phyloP scores from a whole-genome alignment of 2,888 invertebrate genomes.

The Galerucella calmariensis region DNA sequence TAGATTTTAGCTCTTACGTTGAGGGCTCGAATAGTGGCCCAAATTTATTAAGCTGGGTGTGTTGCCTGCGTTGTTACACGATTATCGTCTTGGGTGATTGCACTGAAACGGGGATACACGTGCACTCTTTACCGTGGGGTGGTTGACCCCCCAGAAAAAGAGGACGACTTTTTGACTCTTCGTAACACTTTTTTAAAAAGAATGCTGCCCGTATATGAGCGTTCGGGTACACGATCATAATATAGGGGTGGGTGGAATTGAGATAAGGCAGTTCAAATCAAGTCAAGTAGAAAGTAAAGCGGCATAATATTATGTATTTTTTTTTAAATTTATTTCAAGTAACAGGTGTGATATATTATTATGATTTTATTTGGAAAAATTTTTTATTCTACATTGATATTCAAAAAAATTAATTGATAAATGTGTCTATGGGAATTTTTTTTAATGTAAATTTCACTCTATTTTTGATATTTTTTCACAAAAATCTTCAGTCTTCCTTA shows the following conservation, averaged over 20 bases:
- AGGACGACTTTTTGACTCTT: conserved; percentile 65
- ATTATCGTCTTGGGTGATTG: conserved; percentile 51
- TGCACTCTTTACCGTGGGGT: conserved; percentile 67
- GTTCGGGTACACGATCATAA: conserved; percentile 33
- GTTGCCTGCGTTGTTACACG: conserved; percentile 50
- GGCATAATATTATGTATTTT: conserved; percentile 10
- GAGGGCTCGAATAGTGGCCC: conserved; percentile 65
- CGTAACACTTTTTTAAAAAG: conserved; percentile 47
- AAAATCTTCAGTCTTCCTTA: too few species aligned
- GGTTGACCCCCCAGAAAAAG: conserved; percentile 68
- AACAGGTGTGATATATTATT: conserved; percentile 15
- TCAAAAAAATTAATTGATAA: too few species aligned
- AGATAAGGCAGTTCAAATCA: conserved; percentile 40
- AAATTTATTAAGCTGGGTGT: conserved; percentile 60
- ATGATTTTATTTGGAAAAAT: not conserved
- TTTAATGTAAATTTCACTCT: too few species aligned
- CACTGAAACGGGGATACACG: conserved; percentile 66
- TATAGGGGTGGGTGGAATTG: conserved; percentile 52
- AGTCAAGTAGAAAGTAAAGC: conserved; percentile 31
- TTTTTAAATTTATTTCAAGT: not conserved
- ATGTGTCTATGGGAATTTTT: too few species aligned
- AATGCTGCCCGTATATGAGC: conserved; percentile 56
- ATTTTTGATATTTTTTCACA: too few species aligned
- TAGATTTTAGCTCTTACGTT: conserved; percentile 62
- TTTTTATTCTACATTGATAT: too few species aligned